phyloP scores from a whole-genome alignment of 2,113 vertebrate genomes.

The Sakesphorus luctuosus region DNA sequence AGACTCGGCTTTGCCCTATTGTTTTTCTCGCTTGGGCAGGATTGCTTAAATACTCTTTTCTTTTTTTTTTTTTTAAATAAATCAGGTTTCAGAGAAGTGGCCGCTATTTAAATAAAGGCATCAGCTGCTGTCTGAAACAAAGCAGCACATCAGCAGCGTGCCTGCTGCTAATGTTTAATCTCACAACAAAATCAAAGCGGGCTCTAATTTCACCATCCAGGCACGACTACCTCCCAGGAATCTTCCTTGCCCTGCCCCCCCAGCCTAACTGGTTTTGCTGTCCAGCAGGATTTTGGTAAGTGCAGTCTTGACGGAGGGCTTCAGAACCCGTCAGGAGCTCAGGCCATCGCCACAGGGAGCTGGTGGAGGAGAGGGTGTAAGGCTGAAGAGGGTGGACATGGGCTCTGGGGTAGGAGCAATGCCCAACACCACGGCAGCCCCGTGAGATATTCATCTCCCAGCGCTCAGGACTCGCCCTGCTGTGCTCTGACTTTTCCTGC shows the following conservation, averaged over 20 bases:
- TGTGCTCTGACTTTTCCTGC: fast-evolving
- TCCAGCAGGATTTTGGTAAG: not conserved
- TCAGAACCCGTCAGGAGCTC: not conserved
- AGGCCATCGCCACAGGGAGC: fast-evolving
- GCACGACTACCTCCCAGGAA: fast-evolving
- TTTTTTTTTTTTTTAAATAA: not conserved
- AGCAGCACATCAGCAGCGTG: not conserved
- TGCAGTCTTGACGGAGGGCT: not conserved
- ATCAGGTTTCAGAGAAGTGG: not conserved
- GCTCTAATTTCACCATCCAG: not conserved
- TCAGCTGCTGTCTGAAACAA: not conserved
- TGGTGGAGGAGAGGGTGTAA: not conserved
- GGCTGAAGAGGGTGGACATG: fast-evolving
- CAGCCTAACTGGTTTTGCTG: not conserved
- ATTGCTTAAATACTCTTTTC: not conserved
- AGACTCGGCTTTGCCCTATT: not conserved
- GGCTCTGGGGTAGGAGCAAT: not conserved
- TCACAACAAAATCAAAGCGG: not conserved
- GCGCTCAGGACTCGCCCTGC: not conserved
- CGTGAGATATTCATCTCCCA: not conserved
- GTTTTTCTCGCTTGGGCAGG: not conserved
- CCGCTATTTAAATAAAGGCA: not conserved
- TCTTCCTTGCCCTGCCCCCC: not conserved
- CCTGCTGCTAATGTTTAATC: not conserved
- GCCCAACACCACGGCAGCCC: not conserved